phyloP scores from a whole-genome alignment of 1,140 invertebrate species.

The Sminthurinus signatus region DNA sequence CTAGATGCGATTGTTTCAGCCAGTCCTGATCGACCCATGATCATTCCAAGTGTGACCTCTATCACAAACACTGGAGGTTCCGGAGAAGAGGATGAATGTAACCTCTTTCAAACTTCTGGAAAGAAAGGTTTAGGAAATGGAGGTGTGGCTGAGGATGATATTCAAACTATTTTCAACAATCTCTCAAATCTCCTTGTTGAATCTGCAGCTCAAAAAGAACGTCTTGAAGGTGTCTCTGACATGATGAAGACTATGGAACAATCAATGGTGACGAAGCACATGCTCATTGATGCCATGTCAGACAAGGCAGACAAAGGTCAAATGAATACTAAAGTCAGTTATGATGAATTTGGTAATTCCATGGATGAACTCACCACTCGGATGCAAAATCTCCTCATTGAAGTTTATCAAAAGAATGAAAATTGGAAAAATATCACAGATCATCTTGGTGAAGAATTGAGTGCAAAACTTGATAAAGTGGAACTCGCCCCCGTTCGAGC shows the following conservation, averaged over 20 bases:
- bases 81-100: neutral
- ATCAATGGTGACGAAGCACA: constrained; percentile 59
- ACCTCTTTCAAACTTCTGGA: neutral
- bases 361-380: constrained; percentile 57
- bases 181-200: constrained; percentile 12
- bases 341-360: constrained; percentile 60
- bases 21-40: neutral
- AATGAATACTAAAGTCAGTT: constrained; percentile 61
- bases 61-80: neutral
- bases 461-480: constrained; percentile 59
- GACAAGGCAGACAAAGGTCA: constrained; percentile 61
- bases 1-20: constrained; percentile 10
- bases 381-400: constrained; percentile 56
- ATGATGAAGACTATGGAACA: constrained; percentile 16
- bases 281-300: constrained; percentile 58
- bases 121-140: neutral
- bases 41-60: neutral
- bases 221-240: constrained; percentile 6
- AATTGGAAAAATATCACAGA: constrained; percentile 57
- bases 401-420: constrained; percentile 55
- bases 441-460: constrained; percentile 59
- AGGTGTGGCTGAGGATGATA: neutral
- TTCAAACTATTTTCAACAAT: constrained; percentile 6
- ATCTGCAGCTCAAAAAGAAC: constrained; percentile 8
- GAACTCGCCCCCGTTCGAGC: constrained; percentile 60